Percentiles rank a stretch among this genome's conserved stretches.
phyloP scores from a whole-genome alignment of 2,888 invertebrate genomes.

The Gymnosoma rotundatum region DNA sequence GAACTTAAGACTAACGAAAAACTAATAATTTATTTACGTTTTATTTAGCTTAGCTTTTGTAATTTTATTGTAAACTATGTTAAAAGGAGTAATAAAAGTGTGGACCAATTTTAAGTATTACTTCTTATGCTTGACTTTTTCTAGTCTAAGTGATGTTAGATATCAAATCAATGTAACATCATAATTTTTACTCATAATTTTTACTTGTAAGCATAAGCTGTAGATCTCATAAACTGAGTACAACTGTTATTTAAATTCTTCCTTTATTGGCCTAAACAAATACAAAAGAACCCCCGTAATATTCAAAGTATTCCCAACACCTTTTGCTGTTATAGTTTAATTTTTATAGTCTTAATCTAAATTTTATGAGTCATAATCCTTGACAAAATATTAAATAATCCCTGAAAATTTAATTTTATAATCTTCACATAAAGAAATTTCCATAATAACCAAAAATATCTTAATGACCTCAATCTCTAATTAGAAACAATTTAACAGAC shows the following conservation, averaged over 20 bases:
- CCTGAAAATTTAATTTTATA: constrained; percentile 65
- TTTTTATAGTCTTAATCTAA: constrained; percentile 39
- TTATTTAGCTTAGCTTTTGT: too few species aligned
- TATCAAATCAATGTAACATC: too few species aligned
- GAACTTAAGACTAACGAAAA: too few species aligned
- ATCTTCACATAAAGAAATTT: constrained; percentile 63
- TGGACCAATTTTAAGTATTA: too few species aligned
- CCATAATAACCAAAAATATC: constrained; percentile 66
- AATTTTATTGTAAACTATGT: too few species aligned
- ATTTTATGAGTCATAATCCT: constrained; percentile 64
- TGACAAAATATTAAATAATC: constrained; percentile 52
- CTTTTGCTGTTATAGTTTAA: constrained; percentile 18
- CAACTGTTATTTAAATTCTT: neutral
- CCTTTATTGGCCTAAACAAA: constrained; percentile 20
- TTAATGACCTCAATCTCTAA: constrained; percentile 74
- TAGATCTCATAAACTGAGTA: too few species aligned
- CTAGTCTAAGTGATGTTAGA: too few species aligned
- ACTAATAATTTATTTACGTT: too few species aligned
- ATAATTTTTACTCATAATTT: too few species aligned
- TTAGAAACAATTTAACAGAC: constrained; percentile 79
- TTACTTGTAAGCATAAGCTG: too few species aligned
- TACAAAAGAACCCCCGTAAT: neutral
- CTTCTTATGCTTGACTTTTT: too few species aligned
- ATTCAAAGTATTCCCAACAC: constrained; percentile 26
- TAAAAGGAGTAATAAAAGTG: too few species aligned